Evolutionary conservation across 92 coral and sea anemone species (phyloP).

Genomic region (Porites cylindrica): DNA sequence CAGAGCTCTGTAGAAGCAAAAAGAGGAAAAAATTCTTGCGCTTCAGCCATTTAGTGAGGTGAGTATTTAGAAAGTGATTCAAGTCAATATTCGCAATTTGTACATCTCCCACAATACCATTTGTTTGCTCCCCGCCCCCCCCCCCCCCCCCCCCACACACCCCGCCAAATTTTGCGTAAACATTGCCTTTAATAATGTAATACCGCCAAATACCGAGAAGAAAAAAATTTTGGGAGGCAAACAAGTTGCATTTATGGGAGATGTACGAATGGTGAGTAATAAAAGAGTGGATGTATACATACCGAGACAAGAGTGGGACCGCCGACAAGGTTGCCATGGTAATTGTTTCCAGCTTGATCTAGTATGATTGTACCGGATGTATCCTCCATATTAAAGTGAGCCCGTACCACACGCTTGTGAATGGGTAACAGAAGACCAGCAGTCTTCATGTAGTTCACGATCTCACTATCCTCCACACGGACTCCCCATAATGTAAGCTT

Average conservation of each 20-base stretch:
- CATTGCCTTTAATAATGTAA: too few species aligned
- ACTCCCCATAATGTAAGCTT: slow-evolving; percentile 94
- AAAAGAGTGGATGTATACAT: slow-evolving; percentile 10
- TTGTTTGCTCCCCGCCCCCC: too few species aligned
- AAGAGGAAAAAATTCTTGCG: background rate
- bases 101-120: too few species aligned
- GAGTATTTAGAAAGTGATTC: too few species aligned
- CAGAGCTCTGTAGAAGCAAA: slow-evolving; percentile 77
- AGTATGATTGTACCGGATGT: slow-evolving; percentile 59
- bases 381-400: slow-evolving; percentile 93
- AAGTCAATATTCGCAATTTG: too few species aligned
- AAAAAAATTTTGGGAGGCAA: too few species aligned
- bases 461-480: slow-evolving; percentile 79
- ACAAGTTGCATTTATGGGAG: too few species aligned
- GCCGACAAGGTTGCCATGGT: slow-evolving; percentile 86
- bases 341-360: slow-evolving; percentile 82
- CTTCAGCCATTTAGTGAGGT: background rate
- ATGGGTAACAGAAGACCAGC: slow-evolving; percentile 95
- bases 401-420: slow-evolving; percentile 89
- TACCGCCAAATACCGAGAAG: too few species aligned
- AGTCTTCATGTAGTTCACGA: slow-evolving; percentile 87
- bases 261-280: too few species aligned
- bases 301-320: slow-evolving; percentile 86
- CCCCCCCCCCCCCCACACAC: too few species aligned
- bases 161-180: too few species aligned